A percentile compares a stretch with the other conserved stretches of the same genome.
Evolutionary conservation across 1,140 invertebrate genomes (phyloP).

Genomic region (Liolophura sinensis): DNA sequence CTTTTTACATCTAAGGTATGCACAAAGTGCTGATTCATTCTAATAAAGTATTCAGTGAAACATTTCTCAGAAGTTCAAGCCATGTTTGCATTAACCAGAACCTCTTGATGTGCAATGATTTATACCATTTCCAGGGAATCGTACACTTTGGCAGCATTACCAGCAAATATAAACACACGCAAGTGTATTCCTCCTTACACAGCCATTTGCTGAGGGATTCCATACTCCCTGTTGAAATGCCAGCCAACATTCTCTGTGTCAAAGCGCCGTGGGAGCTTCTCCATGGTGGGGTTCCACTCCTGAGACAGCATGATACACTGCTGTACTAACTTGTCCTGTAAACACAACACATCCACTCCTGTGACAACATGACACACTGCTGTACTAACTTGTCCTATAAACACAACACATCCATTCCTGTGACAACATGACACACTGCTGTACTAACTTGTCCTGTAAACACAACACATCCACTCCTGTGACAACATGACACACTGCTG

Average conservation of each 20-base stretch:
- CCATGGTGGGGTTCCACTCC: constrained; percentile 77
- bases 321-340: constrained; percentile 45
- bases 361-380: constrained; percentile 66
- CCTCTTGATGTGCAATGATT: too few species aligned
- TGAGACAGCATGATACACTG: constrained; percentile 68
- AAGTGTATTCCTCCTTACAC: constrained; percentile 67
- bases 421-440: constrained; percentile 66
- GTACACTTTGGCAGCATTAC: too few species aligned
- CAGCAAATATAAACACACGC: too few species aligned
- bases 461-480: constrained; percentile 64
- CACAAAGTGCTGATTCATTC: too few species aligned
- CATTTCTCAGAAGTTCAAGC: too few species aligned
- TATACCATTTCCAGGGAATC: too few species aligned
- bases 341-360: constrained; percentile 63
- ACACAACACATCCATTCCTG: constrained; percentile 64
- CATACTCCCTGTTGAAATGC: constrained; percentile 72
- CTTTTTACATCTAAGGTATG: too few species aligned
- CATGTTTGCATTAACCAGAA: too few species aligned
- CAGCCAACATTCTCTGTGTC: constrained; percentile 71
- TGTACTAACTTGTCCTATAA: constrained; percentile 44
- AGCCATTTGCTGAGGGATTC: constrained; percentile 71
- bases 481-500: constrained; percentile 66
- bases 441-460: constrained; percentile 41
- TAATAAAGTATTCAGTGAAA: too few species aligned
- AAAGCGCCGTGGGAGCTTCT: constrained; percentile 73